Base-by-base conservation (phyloP, 2,888 invertebrate species). In the Alloscopus bannaensis region DNA sequence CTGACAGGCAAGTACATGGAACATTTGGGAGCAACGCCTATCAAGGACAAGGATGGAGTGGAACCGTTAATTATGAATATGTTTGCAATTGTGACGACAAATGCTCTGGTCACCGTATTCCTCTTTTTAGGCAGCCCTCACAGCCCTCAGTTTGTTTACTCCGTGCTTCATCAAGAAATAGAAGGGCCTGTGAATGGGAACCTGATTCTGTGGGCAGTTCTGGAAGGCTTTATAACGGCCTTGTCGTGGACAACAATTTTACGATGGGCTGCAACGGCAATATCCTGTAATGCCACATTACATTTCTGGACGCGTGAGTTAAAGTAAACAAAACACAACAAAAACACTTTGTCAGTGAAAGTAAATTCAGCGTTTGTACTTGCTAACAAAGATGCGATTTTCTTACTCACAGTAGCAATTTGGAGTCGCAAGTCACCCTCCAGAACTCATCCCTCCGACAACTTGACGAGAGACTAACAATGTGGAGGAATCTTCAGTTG, bases 141-240 rank as follows among this genome's bases (percentile, higher is more conserved):
- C 31, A 72, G 62, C 28, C 62, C 72, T 0, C 62, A 72, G 16
- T 72, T 72, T 16, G 31, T 72, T 3, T 72, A 72, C 24, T 72
- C 72, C 18, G 26, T 52, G 8, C 22, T 50, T 1, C 24, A 18
- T 2, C n/a, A 13, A 47, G 4, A 47, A n/a, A n/a, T n/a, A 18
- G 47, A 47, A n/a, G 47, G 18, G 8, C n/a, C 47, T 6, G 47
- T 36, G n/a, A 13, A 47, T 47, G 6, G 36, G 36, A 36, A 36
- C 6, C 36, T 36, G 8, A 13, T 18, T 13, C 18, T 47, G 47
- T 36, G 36, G 36, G 13, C 47, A 47, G 18, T 50, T 8, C 31
- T 72, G 22, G 72, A 72, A 18, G 62, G 62, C 2, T 62, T 62
- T n/a, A 24, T 72, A 40, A 72, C 62, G 31, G 24, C 52, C 8